Evolutionary conservation across 2,113 vertebrate species (phyloP).

Genomic region (Dicentrarchus labrax): DNA sequence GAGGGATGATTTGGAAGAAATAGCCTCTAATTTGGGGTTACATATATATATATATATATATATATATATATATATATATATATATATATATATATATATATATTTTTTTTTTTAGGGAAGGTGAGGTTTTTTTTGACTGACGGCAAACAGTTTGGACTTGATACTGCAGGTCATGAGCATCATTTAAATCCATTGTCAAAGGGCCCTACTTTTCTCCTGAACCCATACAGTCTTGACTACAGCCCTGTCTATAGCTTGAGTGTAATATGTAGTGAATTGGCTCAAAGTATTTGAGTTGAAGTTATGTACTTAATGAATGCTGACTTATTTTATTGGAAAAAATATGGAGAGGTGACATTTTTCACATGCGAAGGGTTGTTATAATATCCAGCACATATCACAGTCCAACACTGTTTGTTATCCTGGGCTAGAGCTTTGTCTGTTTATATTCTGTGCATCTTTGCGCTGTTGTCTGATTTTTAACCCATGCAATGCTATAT

Average conservation of each 20-base stretch:
- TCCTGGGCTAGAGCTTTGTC: conserved; percentile 29
- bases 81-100: too few relatives aligned
- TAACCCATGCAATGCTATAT: conserved; percentile 74
- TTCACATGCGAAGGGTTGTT: conserved; percentile 4
- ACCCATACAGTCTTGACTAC: conserved; percentile 6
- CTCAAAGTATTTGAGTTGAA: not conserved
- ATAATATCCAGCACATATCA: conserved; percentile 14
- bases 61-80: too few relatives aligned
- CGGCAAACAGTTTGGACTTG: not conserved
- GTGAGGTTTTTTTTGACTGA: not conserved
- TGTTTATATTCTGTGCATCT: conserved; percentile 37
- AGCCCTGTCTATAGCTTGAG: conserved; percentile 56
- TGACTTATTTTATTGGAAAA: not conserved
- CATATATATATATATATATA: too few relatives aligned
- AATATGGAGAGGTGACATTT: not conserved
- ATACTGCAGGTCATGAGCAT: not conserved
- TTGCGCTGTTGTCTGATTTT: conserved; percentile 12
- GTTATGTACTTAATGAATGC: conserved; percentile 2
- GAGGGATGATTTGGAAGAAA: not conserved
- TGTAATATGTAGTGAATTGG: not conserved
- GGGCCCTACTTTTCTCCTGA: not conserved
- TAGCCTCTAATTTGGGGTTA: not conserved
- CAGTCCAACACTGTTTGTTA: conserved; percentile 28
- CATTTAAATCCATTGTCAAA: not conserved
- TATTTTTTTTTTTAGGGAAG: not conserved